Evolutionary conservation across 2,113 vertebrate species (phyloP).

Genomic region (Myiozetetes cayanensis): DNA sequence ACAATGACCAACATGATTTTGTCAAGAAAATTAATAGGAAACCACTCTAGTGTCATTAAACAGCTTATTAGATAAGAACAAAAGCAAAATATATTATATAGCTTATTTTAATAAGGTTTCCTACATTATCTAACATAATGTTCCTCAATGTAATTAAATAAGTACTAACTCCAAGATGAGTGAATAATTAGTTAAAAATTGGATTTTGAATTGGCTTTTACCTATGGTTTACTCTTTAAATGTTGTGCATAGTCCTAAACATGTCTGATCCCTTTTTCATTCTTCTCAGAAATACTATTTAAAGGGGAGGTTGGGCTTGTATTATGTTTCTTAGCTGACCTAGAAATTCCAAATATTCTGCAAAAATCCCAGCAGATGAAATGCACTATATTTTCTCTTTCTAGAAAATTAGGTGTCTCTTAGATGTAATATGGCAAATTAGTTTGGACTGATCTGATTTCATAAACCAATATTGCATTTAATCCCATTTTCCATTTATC

Average conservation of each 20-base stretch:
- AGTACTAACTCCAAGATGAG: not conserved
- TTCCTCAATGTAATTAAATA: not conserved
- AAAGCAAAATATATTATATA: not conserved
- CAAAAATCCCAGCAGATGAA: not conserved
- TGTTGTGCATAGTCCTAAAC: not conserved
- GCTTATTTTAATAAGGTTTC: not conserved
- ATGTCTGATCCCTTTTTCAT: not conserved
- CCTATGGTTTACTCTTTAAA: not conserved
- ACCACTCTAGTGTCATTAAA: not conserved
- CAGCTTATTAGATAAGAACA: not conserved
- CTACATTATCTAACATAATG: not conserved
- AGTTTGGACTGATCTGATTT: not conserved
- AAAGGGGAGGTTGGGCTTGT: not conserved
- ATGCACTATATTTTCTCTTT: not conserved
- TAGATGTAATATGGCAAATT: not conserved
- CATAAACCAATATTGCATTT: not conserved
- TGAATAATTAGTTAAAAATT: not conserved
- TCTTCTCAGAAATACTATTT: not conserved
- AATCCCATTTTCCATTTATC: not conserved
- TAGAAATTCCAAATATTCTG: not conserved
- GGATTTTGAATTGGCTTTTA: not conserved
- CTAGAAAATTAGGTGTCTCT: not conserved
- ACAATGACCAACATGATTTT: not conserved
- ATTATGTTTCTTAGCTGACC: not conserved
- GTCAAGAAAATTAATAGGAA: slow-evolving; percentile 6